Percentiles rank a stretch among this genome's conserved stretches.
phyloP scores from a whole-genome alignment of 2,113 vertebrate species.

The Lathamus discolor region DNA sequence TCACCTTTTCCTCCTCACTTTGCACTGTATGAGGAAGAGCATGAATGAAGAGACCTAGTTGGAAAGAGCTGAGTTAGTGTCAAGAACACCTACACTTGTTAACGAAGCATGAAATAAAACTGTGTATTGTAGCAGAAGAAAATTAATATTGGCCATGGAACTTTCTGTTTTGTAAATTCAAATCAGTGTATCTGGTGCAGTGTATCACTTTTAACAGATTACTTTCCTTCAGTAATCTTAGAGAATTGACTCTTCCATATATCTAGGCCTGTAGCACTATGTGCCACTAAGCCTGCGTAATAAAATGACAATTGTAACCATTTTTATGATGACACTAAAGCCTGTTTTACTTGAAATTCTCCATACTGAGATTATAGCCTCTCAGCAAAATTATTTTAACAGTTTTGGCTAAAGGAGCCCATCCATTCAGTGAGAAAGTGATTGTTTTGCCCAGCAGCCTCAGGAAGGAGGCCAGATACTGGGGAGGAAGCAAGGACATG shows the following conservation, averaged over 20 bases:
- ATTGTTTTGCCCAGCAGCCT: background rate
- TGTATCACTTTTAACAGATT: background rate
- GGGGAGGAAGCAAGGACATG: background rate
- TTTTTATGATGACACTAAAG: background rate
- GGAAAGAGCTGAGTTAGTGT: slow-evolving; percentile 11
- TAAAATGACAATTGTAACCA: background rate
- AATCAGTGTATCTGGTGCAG: background rate
- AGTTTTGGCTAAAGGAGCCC: background rate
- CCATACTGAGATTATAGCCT: background rate
- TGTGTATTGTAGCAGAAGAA: background rate
- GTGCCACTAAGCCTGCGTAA: background rate
- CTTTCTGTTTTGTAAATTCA: background rate
- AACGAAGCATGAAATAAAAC: slow-evolving; percentile 54
- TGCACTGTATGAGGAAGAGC: background rate
- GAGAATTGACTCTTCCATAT: background rate
- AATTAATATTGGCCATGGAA: slow-evolving; percentile 21
- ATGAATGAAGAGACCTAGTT: background rate
- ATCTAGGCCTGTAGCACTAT: background rate
- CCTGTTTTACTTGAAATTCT: background rate
- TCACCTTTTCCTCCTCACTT: background rate
- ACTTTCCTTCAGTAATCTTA: background rate
- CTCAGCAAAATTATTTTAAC: background rate
- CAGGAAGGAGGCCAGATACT: background rate
- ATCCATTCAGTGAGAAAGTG: background rate
- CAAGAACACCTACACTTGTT: background rate